These are phyloP conservation scores for Lytechinus variegatus DNA, from an alignment of 35 echinoderm and acorn worm genomes.

Conservation along the genomic window DNA sequence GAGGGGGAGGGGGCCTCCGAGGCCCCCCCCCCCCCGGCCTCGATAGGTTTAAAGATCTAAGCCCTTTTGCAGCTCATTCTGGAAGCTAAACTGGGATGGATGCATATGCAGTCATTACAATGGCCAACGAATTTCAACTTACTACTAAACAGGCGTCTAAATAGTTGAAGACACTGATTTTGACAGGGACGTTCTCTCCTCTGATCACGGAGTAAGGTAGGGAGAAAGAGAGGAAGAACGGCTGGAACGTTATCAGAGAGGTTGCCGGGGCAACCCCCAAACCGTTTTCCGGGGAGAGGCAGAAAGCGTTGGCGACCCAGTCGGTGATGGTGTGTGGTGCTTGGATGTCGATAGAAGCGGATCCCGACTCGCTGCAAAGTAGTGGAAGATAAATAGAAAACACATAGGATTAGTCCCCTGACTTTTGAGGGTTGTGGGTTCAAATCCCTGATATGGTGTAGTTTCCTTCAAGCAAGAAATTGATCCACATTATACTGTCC, in stretches of 20 bases:
- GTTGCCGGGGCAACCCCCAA: constrained; percentile 61
- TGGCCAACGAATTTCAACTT: neutral
- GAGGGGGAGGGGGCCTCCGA: too few species aligned
- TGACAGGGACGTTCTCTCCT: constrained; percentile 74
- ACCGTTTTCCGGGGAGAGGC: constrained; percentile 56
- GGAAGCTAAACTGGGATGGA: too few species aligned
- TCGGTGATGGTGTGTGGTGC: constrained; percentile 71
- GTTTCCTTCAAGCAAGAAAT: too few species aligned
- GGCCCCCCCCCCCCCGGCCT: too few species aligned
- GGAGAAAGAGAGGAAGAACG: constrained; percentile 76
- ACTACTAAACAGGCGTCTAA: constrained; percentile 76
- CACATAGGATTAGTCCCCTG: too few species aligned
- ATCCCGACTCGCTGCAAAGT: neutral
- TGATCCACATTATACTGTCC: too few species aligned
- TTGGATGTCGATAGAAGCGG: neutral
- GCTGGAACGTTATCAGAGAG: constrained; percentile 67
- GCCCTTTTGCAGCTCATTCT: too few species aligned
- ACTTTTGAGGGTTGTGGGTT: too few species aligned
- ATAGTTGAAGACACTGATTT: constrained; percentile 79
- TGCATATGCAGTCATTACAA: too few species aligned
- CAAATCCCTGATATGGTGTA: too few species aligned
- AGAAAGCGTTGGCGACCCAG: constrained; percentile 76
- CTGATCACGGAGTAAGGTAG: constrained; percentile 87
- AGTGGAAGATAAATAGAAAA: neutral
- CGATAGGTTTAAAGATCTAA: too few species aligned